Evolutionary conservation across 2,797 vertebrate genomes (phyloP), one percentile per base, ranked within the genome.

Genomic region (Hemibagrus guttatus): DNA sequence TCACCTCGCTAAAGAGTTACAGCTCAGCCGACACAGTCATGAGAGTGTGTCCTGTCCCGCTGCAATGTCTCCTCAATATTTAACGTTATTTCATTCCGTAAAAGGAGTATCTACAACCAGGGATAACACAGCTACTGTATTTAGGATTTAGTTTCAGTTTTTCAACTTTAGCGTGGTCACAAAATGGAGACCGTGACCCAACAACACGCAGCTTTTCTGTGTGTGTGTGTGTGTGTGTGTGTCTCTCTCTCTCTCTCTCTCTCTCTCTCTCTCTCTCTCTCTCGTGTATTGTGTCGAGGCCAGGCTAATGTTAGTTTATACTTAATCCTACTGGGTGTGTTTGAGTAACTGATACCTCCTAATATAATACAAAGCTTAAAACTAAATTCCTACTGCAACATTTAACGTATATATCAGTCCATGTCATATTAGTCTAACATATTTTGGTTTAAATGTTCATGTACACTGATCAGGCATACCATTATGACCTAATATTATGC

Each of bases 1-100:
- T 78, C 64, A 76, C 86, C 71, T 78, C 21, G 79, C 85, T 81
- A 42, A 23, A 61, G 46, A 54, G 63, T 42, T 85, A 59, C 72
- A 78, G 61, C 81, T 69, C 59, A 84, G 39, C n/a, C 35, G 63
- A 26, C 42, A 49, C 68, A 42, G 59, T 28, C 81, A 83, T 76
- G 31, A 75, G n/a, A n/a, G 69, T n/a, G 6, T 13, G 58, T 72
- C 17, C 76, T 56, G 71, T 72, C 11, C 35, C 31, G 17, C 4
- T 21, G 28, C 17, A 52, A 28, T 28, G 52, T 86, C 69, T 52
- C 35, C 64, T 4, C 8, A 71, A 17, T 63, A 1, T 39, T 39
- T 42, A 61, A 46, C 56, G 11, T 16, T 61, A 42, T 14, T 58
- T 23, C 13, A 28, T 59, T 52, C 13, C 56, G 59, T 26, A 11